These are phyloP conservation scores for Dissostichus mawsoni DNA, from an alignment of 2,113 vertebrate genomes.

Conservation along the genomic window DNA sequence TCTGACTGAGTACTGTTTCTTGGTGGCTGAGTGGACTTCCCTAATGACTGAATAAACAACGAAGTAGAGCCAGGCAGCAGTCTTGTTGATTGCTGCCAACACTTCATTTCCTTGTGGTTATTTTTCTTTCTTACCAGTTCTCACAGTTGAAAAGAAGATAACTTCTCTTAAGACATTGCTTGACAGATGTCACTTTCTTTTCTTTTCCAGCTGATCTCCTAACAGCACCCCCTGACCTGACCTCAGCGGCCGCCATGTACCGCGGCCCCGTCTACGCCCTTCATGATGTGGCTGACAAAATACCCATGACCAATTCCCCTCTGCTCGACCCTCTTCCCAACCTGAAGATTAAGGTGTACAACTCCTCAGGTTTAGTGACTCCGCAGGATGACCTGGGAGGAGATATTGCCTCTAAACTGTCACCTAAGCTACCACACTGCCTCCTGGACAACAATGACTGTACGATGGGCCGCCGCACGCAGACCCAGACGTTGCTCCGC, in stretches of 20 bases:
- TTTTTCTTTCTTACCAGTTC: conserved; percentile 17
- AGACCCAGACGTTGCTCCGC: conserved; percentile 87
- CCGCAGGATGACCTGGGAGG: conserved; percentile 93
- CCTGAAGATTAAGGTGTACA: conserved; percentile 98
- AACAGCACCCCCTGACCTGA: conserved; percentile 93
- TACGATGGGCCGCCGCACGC: conserved; percentile 90
- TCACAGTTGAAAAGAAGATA: neutral
- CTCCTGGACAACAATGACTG: conserved; percentile 90
- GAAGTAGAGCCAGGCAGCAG: conserved; percentile 37
- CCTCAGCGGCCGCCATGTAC: conserved; percentile 97
- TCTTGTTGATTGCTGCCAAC: conserved; percentile 53
- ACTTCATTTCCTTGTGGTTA: conserved; percentile 50
- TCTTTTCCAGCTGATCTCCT: conserved; percentile 88
- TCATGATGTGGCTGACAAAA: conserved; percentile 97
- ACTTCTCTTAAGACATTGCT: neutral
- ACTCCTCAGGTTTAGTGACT: conserved; percentile 92
- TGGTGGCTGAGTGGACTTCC: conserved; percentile 63
- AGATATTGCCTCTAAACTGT: conserved; percentile 93
- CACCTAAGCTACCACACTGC: conserved; percentile 92
- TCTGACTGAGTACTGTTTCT: conserved; percentile 66
- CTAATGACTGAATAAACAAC: conserved; percentile 70
- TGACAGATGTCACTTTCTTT: conserved; percentile 2
- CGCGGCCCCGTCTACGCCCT: conserved; percentile 96
- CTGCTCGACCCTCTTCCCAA: conserved; percentile 95
- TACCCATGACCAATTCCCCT: conserved; percentile 98